Evolutionary conservation across 1,140 invertebrate species (phyloP), one percentile per base, ranked within the genome.

Genomic region (Pseudomyrmex concolor): DNA sequence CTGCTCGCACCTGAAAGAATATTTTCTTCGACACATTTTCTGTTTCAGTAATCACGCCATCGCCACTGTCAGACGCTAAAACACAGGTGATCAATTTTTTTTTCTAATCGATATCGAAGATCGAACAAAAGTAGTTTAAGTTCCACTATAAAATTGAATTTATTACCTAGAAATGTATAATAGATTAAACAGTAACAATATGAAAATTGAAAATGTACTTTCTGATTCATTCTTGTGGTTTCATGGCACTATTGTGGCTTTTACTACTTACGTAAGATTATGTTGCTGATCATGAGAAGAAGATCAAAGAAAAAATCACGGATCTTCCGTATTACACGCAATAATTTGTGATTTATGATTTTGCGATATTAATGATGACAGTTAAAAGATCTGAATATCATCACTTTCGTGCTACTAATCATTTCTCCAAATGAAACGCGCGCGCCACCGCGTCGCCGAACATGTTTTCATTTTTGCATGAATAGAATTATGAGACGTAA

Each of bases 301-400:
- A 54, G 19, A 78, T 13, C 45, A 12, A 48, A 45, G 51, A 2
- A 59, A 17, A 34, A 43, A 4, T 4, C 60, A 2, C 22, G 19
- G 34, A 48, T 17, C 19, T n/a, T 25, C 12, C 15, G 15, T 7
- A 22, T 60, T 70, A 19, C 12, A 12, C 22, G 43, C 4, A 60
- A 59, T 55, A 19, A 70, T 70, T 68, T 80, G 22, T 19, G 43
- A 57, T 80, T 80, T 57, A 68, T 57, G 22, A 55, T 66, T 1
- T 19, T 12, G 22, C 64, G 22, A 48, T 12, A 43, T 50, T 57
- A 43, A 50, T 15, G 34, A 64, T 59, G 60, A 76, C 48, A 59
- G 64, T 70, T 54, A 70, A 70, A 71, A 66, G 1, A 19, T 43
- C 71, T 59, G 71, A 80, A 70, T 34, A 55, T 12, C 34, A 8